Conservation (phyloP, 2,888 invertebrate genomes). For the Heliconius ethilla region DNA sequence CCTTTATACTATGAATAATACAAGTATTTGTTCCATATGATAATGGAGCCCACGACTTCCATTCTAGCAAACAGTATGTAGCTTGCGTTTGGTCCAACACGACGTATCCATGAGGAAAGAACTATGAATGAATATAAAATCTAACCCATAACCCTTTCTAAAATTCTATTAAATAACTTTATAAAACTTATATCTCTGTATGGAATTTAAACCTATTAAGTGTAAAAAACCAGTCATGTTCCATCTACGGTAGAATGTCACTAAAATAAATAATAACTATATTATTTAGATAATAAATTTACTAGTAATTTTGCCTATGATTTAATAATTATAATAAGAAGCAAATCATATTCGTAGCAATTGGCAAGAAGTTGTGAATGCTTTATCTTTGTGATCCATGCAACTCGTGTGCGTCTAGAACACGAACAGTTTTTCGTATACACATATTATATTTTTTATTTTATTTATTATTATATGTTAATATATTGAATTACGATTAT, state of each 20-base stretch:
- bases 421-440: too few species aligned
- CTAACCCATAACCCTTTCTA: too few species aligned
- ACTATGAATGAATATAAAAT: too few species aligned
- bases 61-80: not conserved
- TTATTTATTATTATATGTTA: too few species aligned
- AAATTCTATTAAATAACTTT: not conserved
- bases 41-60: not conserved
- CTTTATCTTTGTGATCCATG: too few species aligned
- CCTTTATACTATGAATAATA: constrained; percentile 8
- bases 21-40: not conserved
- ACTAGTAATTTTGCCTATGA: not conserved
- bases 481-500: too few species aligned
- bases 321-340: not conserved
- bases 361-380: not conserved
- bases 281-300: not conserved
- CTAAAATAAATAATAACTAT: not conserved
- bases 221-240: too few species aligned
- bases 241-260: not conserved
- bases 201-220: not conserved
- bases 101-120: not conserved
- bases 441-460: too few species aligned
- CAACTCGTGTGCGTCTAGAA: too few species aligned
- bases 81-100: not conserved
- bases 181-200: not conserved
- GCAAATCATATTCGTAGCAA: too few species aligned